Percentiles rank a stretch among this genome's conserved stretches.
Evolutionary conservation across 2,797 vertebrate species (phyloP).

Genomic region (Kryptopterus vitreolus): DNA sequence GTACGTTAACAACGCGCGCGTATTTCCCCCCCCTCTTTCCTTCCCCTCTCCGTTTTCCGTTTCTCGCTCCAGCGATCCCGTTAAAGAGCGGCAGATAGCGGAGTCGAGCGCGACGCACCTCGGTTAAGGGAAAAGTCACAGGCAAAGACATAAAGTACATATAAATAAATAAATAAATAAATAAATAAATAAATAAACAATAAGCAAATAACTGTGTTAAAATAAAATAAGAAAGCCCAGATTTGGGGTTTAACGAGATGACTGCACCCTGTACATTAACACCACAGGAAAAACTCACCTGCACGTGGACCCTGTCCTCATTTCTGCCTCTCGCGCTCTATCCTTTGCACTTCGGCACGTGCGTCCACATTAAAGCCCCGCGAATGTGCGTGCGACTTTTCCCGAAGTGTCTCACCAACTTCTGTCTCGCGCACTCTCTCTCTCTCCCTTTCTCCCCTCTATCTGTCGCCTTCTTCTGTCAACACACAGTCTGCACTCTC

Average conservation of each 20-base stretch:
- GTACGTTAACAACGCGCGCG: neutral
- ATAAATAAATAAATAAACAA: too few relatives aligned
- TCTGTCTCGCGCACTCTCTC: neutral
- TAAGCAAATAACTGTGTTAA: too few relatives aligned
- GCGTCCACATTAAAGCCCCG: constrained; percentile 14
- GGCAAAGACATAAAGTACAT: too few relatives aligned
- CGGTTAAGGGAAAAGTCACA: neutral
- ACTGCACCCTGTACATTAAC: neutral
- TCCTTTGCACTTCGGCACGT: constrained; percentile 8
- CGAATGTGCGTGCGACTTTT: constrained; percentile 12
- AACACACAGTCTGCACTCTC: constrained; percentile 16
- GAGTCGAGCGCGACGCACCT: neutral
- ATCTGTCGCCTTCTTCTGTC: constrained; percentile 38
- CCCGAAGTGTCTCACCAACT: constrained; percentile 11
- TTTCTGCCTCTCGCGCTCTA: constrained; percentile 51
- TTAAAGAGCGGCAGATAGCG: neutral
- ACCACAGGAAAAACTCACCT: constrained; percentile 67
- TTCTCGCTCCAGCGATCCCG: neutral
- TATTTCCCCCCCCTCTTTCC: too few relatives aligned
- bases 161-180: too few relatives aligned
- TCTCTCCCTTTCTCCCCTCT: constrained; percentile 24
- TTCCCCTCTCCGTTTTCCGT: neutral
- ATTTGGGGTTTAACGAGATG: neutral
- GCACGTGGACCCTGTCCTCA: constrained; percentile 67
- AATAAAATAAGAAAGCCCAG: too few relatives aligned